phyloP scores from a whole-genome alignment of 2,888 invertebrate species.

The Rhopalosiphum nymphaeae region DNA sequence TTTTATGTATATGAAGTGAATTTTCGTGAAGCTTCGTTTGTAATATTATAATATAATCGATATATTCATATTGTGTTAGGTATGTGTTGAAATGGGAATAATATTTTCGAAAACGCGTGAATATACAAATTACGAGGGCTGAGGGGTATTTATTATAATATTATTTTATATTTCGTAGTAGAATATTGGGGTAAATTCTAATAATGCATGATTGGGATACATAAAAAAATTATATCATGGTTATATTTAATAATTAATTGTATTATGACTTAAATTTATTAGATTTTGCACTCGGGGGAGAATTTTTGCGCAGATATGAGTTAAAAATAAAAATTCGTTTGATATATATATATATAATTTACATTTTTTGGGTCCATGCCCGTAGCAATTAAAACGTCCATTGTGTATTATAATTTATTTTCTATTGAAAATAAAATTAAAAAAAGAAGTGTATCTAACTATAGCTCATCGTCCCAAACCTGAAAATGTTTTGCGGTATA shows the following conservation, averaged over 20 bases:
- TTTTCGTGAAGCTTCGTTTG: neutral
- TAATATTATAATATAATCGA: neutral
- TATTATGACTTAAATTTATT: neutral
- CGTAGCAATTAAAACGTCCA: slow-evolving; percentile 22
- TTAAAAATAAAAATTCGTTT: slow-evolving; percentile 45
- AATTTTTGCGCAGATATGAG: neutral
- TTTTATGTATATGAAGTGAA: neutral
- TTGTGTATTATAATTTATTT: slow-evolving; percentile 36
- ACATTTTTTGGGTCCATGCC: slow-evolving; percentile 37
- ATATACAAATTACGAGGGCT: too few species aligned
- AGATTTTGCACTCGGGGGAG: slow-evolving; percentile 46
- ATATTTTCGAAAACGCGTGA: neutral
- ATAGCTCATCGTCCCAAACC: neutral
- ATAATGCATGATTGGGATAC: neutral
- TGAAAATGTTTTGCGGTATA: neutral
- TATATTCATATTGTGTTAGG: neutral
- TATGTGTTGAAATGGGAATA: neutral
- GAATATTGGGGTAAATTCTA: neutral
- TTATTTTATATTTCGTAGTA: too few species aligned
- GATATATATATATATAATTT: slow-evolving; percentile 10
- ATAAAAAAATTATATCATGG: neutral
- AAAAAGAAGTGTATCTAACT: slow-evolving; percentile 12
- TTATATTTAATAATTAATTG: slow-evolving; percentile 3
- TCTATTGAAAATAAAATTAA: slow-evolving; percentile 1
- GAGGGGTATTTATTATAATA: too few species aligned